Conservation (phyloP, 2,888 invertebrate genomes). For the Leptinotarsa rubiginosa region DNA sequence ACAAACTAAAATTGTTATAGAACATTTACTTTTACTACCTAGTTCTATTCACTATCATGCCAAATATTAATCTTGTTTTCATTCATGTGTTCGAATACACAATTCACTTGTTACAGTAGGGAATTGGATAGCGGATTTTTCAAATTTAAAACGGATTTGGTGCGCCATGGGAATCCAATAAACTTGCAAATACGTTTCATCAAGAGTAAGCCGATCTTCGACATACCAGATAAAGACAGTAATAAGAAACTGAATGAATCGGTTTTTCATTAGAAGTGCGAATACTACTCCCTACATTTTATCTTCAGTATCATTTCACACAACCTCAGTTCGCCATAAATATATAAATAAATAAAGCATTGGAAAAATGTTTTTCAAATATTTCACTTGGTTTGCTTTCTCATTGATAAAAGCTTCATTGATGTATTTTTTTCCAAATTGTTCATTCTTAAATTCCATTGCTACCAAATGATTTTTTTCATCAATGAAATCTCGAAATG, state of each 20-base stretch:
- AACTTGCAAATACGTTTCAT: constrained; percentile 18
- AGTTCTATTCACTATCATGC: no score
- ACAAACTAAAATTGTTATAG: no score
- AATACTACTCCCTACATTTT: background rate
- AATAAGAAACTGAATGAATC: background rate
- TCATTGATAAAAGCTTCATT: no score
- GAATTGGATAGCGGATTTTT: background rate
- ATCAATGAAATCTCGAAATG: no score
- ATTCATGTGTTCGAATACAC: background rate
- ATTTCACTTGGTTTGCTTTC: no score
- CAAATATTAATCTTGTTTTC: background rate
- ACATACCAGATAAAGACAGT: background rate
- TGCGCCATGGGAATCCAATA: constrained; percentile 1
- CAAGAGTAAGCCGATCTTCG: background rate
- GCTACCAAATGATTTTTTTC: no score
- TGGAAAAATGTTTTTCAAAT: no score
- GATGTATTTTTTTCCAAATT: no score
- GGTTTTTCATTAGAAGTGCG: background rate
- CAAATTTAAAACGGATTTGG: background rate
- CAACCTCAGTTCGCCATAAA: background rate
- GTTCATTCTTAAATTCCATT: no score
- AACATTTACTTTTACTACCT: no score
- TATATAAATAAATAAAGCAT: no score
- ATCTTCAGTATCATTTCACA: background rate
- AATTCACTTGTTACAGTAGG: background rate